These are phyloP conservation scores for Ridgeia piscesae DNA, from an alignment of 1,140 invertebrate species.

Conservation along the genomic window DNA sequence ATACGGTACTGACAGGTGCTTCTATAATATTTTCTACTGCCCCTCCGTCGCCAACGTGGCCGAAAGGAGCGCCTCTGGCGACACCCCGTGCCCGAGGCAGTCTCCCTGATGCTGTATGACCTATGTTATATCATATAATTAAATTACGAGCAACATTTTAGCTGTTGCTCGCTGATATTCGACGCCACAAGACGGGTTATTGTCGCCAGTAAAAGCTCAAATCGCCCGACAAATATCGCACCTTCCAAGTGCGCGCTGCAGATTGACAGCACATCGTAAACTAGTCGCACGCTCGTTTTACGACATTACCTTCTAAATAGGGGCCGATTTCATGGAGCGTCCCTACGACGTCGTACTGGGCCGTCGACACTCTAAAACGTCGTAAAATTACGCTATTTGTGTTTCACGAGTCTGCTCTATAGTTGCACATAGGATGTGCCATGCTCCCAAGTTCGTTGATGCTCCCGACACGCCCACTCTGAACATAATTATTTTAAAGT, in stretches of 20 bases:
- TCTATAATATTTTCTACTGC: not conserved
- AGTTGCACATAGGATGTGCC: too few relatives aligned
- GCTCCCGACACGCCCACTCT: too few relatives aligned
- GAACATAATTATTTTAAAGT: too few relatives aligned
- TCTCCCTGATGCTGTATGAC: not conserved
- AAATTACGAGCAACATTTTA: too few relatives aligned
- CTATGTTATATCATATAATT: not conserved
- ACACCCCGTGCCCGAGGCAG: not conserved
- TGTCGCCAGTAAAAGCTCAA: constrained; percentile 4
- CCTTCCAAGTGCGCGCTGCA: not conserved
- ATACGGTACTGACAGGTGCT: not conserved
- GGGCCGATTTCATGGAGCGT: too few relatives aligned
- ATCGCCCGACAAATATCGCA: not conserved
- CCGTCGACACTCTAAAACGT: too few relatives aligned
- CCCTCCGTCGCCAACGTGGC: not conserved
- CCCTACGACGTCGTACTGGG: too few relatives aligned
- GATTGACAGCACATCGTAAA: not conserved
- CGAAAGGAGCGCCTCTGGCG: not conserved
- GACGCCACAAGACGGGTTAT: not conserved
- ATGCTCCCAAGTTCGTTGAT: too few relatives aligned
- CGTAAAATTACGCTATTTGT: too few relatives aligned
- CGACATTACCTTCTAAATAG: not conserved
- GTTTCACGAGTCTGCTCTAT: too few relatives aligned
- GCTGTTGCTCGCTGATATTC: not conserved
- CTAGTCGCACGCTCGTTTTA: not conserved